These are phyloP conservation scores for Danaus chrysippus DNA, from an alignment of 2,888 invertebrate genomes.

Conservation along the genomic window DNA sequence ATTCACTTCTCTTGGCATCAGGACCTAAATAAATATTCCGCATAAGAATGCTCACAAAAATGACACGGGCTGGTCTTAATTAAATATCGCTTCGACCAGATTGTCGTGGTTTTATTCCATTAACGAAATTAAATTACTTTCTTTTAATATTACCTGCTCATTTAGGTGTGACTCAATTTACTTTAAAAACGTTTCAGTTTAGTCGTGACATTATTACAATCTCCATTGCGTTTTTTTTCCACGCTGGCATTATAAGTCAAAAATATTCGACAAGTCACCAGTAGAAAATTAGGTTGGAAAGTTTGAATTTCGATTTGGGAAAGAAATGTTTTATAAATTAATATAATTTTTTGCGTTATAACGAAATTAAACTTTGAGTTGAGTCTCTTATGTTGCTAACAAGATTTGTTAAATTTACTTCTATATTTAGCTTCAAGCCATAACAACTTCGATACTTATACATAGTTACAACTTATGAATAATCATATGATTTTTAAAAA, in stretches of 20 bases:
- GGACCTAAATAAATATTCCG: constrained; percentile 7
- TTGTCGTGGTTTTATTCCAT: constrained; percentile 48
- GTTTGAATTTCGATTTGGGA: constrained; percentile 24
- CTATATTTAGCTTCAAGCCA: no score
- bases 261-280: constrained; percentile 21
- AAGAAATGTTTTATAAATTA: constrained; percentile 18
- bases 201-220: constrained; percentile 10
- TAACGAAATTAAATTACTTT: constrained; percentile 57
- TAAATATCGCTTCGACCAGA: constrained; percentile 30
- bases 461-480: no score
- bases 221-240: constrained; percentile 15
- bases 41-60: constrained; percentile 16
- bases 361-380: background rate
- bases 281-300: constrained; percentile 22
- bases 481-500: no score
- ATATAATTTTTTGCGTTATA: constrained; percentile 8
- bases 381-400: background rate
- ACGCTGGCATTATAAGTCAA: constrained; percentile 15
- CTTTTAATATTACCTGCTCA: constrained; percentile 37
- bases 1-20: constrained; percentile 4
- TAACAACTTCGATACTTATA: no score
- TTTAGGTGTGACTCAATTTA: constrained; percentile 28
- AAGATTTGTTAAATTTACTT: no score
- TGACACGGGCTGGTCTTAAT: constrained; percentile 23
- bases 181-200: constrained; percentile 14